These are phyloP conservation scores for Gadopsis bispinosus DNA, from an alignment of 2,797 vertebrate species.

Conservation along the genomic window DNA sequence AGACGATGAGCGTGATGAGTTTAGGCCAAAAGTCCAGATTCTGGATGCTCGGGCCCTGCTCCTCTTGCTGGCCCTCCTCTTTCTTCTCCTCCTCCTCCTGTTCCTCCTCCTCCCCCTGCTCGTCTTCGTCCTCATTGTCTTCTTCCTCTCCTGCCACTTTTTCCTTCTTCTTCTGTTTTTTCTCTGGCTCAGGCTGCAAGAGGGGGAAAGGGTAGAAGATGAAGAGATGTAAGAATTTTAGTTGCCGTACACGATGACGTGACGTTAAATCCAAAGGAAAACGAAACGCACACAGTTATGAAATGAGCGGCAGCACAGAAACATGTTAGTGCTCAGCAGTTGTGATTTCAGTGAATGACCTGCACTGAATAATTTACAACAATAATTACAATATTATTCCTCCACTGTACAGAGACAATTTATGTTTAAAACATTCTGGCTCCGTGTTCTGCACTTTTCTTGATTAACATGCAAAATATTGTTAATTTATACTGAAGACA, in stretches of 20 bases:
- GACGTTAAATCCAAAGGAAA: neutral
- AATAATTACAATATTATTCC: constrained; percentile 10
- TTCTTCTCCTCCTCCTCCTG: constrained; percentile 70
- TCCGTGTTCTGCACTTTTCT: neutral
- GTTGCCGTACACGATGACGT: neutral
- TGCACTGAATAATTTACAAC: constrained; percentile 26
- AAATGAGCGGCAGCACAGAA: neutral
- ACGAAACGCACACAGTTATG: neutral
- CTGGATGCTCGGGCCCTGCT: constrained; percentile 94
- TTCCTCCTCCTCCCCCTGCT: constrained; percentile 83
- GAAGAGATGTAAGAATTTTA: neutral
- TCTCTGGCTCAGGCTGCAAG: constrained; percentile 69
- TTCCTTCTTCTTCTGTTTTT: constrained; percentile 70
- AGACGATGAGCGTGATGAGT: constrained; percentile 97
- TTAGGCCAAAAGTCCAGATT: constrained; percentile 99
- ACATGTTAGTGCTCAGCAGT: neutral
- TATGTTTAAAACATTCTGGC: constrained; percentile 1
- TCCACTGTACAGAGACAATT: neutral
- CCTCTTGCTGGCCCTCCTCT: constrained; percentile 85
- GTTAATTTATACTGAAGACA: constrained; percentile 24
- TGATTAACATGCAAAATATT: constrained; percentile 25
- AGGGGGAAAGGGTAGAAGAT: neutral
- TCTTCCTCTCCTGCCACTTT: constrained; percentile 26
- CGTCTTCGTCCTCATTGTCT: constrained; percentile 5
- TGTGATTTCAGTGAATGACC: constrained; percentile 9